Percentiles rank a stretch among this genome's conserved stretches.
phyloP scores from a whole-genome alignment of 2,113 vertebrate species.

The Ictalurus furcatus region DNA sequence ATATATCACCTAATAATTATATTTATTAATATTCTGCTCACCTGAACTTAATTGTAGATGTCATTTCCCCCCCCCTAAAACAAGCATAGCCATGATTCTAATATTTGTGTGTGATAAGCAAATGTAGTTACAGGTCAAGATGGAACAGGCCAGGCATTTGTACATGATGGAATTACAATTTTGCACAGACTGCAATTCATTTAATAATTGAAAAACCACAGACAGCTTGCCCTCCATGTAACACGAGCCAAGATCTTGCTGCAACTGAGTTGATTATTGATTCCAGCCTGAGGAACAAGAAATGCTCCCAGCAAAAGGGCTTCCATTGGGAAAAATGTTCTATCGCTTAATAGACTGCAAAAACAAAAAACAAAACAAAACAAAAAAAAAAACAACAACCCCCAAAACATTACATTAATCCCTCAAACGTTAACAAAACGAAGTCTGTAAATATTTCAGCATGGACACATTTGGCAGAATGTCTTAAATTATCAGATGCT shows the following conservation, averaged over 20 bases:
- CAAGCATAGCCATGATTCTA: neutral
- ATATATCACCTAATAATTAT: neutral
- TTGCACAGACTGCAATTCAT: slow-evolving; percentile 14
- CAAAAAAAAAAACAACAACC: neutral
- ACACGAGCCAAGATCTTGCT: neutral
- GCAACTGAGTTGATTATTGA: slow-evolving; percentile 14
- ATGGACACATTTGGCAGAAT: slow-evolving; percentile 1
- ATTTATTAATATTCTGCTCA: neutral
- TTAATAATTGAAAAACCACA: slow-evolving; percentile 11
- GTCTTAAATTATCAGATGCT: neutral
- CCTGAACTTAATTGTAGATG: neutral
- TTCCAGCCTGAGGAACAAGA: neutral
- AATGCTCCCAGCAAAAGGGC: neutral
- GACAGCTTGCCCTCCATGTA: neutral
- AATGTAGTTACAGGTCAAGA: slow-evolving; percentile 19
- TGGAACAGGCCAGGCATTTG: slow-evolving; percentile 15
- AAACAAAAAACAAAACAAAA: neutral
- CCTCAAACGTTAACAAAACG: slow-evolving; percentile 7
- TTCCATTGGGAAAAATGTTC: slow-evolving; percentile 10
- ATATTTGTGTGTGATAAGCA: neutral
- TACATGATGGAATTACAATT: slow-evolving; percentile 7
- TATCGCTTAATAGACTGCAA: neutral
- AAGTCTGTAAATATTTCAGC: slow-evolving; percentile 28
- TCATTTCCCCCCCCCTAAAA: neutral
- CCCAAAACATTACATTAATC: neutral